Evolutionary conservation across 2,888 invertebrate genomes (phyloP).

Genomic region (Antitype chi): DNA sequence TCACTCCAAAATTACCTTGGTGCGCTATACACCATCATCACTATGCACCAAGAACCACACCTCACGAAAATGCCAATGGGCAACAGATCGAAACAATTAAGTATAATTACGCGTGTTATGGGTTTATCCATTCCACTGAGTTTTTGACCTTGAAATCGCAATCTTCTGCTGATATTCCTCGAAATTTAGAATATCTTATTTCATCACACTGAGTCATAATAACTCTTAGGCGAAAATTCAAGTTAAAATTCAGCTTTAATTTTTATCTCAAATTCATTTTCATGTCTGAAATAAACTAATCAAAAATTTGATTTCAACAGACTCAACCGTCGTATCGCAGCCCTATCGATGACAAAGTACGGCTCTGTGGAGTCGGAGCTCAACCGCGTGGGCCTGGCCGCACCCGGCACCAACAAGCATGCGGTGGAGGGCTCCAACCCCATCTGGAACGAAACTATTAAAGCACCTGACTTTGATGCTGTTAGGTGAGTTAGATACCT

Average conservation of each 20-base stretch:
- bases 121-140: not conserved
- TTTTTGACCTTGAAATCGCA: not conserved
- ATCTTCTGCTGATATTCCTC: not conserved
- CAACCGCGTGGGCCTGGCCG: slow-evolving; percentile 88
- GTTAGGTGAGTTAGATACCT: slow-evolving; percentile 81
- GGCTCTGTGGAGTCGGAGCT: slow-evolving; percentile 92
- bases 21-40: too few species aligned
- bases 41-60: not conserved
- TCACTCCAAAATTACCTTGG: too few species aligned
- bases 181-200: not conserved
- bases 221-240: not conserved
- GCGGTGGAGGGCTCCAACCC: slow-evolving; percentile 93
- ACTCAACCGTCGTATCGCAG: slow-evolving; percentile 91
- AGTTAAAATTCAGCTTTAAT: not conserved
- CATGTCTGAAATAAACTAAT: not conserved
- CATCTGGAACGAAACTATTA: slow-evolving; percentile 91
- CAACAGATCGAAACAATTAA: not conserved
- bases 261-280: not conserved
- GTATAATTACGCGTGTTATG: not conserved
- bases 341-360: slow-evolving; percentile 91
- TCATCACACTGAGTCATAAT: not conserved
- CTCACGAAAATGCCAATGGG: not conserved
- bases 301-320: slow-evolving; percentile 75
- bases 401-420: slow-evolving; percentile 93
- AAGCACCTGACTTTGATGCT: slow-evolving; percentile 88